A percentile compares a stretch with the other conserved stretches of the same genome.
Evolutionary conservation across 2,113 vertebrate genomes (phyloP).

Genomic region (Ceyx margarethae): DNA sequence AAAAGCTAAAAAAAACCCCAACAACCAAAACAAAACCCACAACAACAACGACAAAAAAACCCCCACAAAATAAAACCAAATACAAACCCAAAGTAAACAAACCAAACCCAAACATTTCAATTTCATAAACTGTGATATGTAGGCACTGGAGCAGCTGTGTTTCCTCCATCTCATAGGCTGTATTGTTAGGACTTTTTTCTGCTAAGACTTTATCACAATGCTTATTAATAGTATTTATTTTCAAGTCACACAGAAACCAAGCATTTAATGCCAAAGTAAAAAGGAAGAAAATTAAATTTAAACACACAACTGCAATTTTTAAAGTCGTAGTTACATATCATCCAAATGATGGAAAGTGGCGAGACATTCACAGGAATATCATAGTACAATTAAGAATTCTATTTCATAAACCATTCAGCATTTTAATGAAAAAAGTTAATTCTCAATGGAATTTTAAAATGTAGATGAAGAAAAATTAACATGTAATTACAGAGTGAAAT

Average conservation of each 20-base stretch:
- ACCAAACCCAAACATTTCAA: neutral
- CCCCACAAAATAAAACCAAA: neutral
- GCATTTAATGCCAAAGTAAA: conserved; percentile 19
- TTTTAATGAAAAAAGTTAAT: conserved; percentile 66
- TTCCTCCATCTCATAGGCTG: neutral
- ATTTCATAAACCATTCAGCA: conserved; percentile 58
- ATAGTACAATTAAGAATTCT: conserved; percentile 55
- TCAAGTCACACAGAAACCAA: conserved; percentile 20
- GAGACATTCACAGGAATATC: conserved; percentile 58
- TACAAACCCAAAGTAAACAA: neutral
- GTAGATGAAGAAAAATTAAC: conserved; percentile 67
- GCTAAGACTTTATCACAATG: neutral
- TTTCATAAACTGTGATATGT: neutral
- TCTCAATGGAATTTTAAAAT: conserved; percentile 64
- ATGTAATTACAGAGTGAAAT: conserved; percentile 60
- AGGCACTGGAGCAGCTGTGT: neutral
- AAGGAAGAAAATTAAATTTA: conserved; percentile 54
- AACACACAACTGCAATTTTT: conserved; percentile 41
- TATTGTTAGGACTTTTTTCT: conserved; percentile 1
- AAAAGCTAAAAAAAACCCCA: too few species aligned
- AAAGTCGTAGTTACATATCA: conserved; percentile 24
- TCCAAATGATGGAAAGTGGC: conserved; percentile 14
- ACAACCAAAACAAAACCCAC: too few species aligned
- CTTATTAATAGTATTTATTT: conserved; percentile 25
- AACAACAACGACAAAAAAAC: too few species aligned